Base-by-base conservation (phyloP, 1,140 invertebrate genomes). In the Lethrus apterus region DNA sequence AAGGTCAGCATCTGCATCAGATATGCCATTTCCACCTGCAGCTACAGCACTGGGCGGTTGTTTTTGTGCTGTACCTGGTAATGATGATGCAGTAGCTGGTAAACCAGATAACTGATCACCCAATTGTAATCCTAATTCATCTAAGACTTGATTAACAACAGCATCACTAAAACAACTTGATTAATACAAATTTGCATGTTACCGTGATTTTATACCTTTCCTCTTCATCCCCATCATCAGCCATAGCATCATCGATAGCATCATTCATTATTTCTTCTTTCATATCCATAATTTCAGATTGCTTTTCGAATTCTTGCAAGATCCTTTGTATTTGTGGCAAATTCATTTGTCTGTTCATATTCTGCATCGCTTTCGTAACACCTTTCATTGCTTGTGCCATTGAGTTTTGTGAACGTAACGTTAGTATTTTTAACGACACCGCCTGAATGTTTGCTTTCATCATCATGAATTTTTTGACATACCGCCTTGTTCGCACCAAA, bases 201-300 rank as follows among this genome's bases (percentile, higher is more conserved):
- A 7, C 7, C n/a, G n/a, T 26, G 5, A n/a, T 7, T 26, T n/a
- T 26, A 26, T 35, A 92, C 88, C 83, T 95, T 75, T 99, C 96
- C 65, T 98, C 94, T 69, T 99, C 96, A 66, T 99, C 96, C 26
- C 84, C 93, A 65, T 96, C 95, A 58, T 92, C 96, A 53, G 93
- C 96, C 84, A 99, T 94, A 2, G 95, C 96, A 73, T 98, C 96
- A 70, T 99, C 97, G 59, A 99, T 98, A 4, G 92, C 95, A 71
- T 99, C 97, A 69, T 94, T 96, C 84, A 99, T 99, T 78, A 99
- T 95, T 72, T 99, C 97, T 71, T 99, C 96, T 65, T 99, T 99
- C 95, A 99, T 99, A 66, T 99, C 96, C 96, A 99, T 99, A 47
- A 99, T 98, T 72, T 98, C 95, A 0, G 93, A 94, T 64, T 99